Base-by-base conservation (phyloP, 2,797 vertebrate species). In the Schizothorax lantsangensis region DNA sequence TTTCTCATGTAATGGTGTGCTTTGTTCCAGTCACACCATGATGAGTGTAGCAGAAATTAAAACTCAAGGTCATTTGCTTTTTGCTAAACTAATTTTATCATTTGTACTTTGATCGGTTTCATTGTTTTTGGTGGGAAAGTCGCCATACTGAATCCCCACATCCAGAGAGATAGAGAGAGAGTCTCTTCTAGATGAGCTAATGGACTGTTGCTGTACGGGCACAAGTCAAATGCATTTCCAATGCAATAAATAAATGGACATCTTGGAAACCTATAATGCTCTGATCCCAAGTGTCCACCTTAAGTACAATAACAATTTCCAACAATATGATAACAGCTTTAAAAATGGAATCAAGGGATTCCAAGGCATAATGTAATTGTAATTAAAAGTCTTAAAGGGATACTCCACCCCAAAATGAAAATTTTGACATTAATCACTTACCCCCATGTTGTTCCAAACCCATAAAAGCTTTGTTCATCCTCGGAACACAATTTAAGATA, bases 301-400 rank as follows among this genome's bases (percentile, higher is more conserved):
- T 43, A 79, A 84, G 62, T 43, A 84, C 74, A 69, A 84, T 69
- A 79, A 79, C 74, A 69, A 78, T 64, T 79, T 52, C n/a, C 47
- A 43, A 84, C 74, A 43, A 69, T 69, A 68, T 57, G 38, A 84
- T 78, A 81, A 81, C 62, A 43, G 62, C 74, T 79, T 52, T 69
- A 69, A 79, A 84, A 84, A 79, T 57, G 74, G 83, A 84, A 84
- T 84, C 83, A 69, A 79, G 74, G 74, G 74, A 84, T 54, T 84
- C 62, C 10, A 69, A 78, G 57, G 15, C n/a, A 78, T 84, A 54
- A 68, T 54, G 17, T 79, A 54, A 79, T 45, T 69, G 74, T 69
- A 79, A 79, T 69, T 78, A 78, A 57, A 83, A 74, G 8, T 54
- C 40, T 40, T 40, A 30, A 30, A 30, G 30, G 30, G 30, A 30